phyloP scores from a whole-genome alignment of 2,797 vertebrate genomes.

The Schizothorax lantsangensis region DNA sequence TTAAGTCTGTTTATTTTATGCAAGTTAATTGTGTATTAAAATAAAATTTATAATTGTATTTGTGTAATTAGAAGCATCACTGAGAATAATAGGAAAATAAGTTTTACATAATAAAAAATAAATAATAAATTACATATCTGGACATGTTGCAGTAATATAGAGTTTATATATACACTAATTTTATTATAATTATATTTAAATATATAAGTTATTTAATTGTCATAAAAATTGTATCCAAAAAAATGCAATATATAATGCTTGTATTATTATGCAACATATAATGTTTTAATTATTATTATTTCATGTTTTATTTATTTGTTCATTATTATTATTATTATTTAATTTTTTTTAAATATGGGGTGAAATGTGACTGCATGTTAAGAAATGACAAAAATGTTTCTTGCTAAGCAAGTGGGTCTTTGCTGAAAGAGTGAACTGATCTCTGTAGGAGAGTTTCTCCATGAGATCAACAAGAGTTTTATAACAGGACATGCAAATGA shows the following conservation, averaged over 20 bases:
- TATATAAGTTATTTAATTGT: too few species aligned
- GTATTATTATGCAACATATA: background rate
- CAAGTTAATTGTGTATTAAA: background rate
- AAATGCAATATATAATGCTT: too few species aligned
- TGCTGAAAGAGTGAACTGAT: background rate
- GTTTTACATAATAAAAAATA: background rate
- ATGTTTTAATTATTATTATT: background rate
- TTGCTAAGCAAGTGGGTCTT: background rate
- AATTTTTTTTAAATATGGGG: background rate
- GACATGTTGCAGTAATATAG: background rate
- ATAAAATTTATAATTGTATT: background rate
- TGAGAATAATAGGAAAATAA: background rate
- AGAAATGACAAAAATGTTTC: background rate
- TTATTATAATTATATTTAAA: too few species aligned
- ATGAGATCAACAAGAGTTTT: background rate
- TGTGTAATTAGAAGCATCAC: background rate
- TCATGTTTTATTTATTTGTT: background rate
- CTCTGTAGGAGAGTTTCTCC: background rate
- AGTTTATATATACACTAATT: background rate
- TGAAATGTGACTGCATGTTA: background rate
- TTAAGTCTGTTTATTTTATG: background rate
- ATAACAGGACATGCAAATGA: conserved; percentile 6
- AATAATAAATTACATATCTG: background rate
- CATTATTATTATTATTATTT: background rate
- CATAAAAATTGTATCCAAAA: too few species aligned